These are phyloP conservation scores for Candoia aspera DNA, from an alignment of 2,113 vertebrate genomes.

Conservation along the genomic window DNA sequence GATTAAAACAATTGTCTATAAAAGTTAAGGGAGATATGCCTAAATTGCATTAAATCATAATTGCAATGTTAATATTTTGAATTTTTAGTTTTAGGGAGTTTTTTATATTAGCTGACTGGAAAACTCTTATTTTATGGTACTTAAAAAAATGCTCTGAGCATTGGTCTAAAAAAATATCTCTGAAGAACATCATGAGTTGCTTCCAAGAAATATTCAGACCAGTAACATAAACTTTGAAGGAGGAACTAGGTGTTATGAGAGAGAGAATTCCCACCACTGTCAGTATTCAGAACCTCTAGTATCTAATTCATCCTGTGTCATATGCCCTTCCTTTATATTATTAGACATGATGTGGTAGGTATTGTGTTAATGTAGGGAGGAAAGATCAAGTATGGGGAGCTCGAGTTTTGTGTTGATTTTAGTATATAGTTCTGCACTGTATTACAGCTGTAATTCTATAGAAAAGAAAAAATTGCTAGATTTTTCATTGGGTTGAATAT, in stretches of 20 bases:
- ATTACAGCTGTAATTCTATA: background rate
- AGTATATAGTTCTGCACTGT: background rate
- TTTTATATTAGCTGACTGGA: background rate
- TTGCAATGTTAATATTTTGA: background rate
- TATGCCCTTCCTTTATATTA: background rate
- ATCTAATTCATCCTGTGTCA: background rate
- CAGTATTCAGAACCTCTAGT: background rate
- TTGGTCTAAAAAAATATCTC: background rate
- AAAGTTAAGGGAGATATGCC: background rate
- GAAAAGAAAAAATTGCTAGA: background rate
- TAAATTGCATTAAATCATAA: background rate
- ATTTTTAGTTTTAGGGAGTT: background rate
- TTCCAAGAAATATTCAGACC: background rate
- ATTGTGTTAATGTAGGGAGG: background rate
- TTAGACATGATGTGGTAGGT: background rate
- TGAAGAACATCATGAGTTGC: background rate
- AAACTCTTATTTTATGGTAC: background rate
- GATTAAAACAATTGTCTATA: slow-evolving; percentile 17
- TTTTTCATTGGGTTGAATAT: slow-evolving; percentile 26
- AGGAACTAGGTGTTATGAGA: background rate
- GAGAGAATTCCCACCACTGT: background rate
- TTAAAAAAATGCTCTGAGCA: background rate
- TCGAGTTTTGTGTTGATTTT: background rate
- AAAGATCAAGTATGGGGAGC: background rate
- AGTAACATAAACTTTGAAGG: background rate